Base-by-base conservation (phyloP, 2,797 vertebrate genomes). In the Anableps anableps region DNA sequence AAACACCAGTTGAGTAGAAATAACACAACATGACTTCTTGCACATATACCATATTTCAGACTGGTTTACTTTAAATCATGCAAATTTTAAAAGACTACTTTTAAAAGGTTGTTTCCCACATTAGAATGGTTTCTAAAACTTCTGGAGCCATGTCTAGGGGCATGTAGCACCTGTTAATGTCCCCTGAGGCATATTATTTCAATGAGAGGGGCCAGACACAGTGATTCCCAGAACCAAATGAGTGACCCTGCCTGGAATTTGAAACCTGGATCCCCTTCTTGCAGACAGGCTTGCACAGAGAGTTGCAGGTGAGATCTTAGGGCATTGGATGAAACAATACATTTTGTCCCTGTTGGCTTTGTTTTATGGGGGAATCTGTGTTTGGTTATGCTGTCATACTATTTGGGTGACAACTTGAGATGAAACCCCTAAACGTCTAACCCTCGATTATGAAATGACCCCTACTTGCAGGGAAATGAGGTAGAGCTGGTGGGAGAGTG, bases 201-300 rank as follows among this genome's bases (percentile, higher is more conserved):
- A 7, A 73, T 70, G 70, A 80, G 38, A 86, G 58, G 31, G 70
- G 43, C 78, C 76, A 77, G 60, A 83, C 48, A n/a, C 50, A 55
- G 51, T 13, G 1, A 79, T 81, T 73, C 29, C 77, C 84, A 82
- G 21, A 80, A 21, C 64, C 45, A 1, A 80, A 51, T 85, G 43
- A 88, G 43, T 81, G 62, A 68, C 79, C 76, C 76, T 75, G 74
- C 58, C 72, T 81, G 72, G 74, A 87, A 81, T 78, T 73, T 53
- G 64, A 55, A 80, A 76, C 38, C 43, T 21, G 2, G 47, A 31
- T 31, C 21, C 29, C 29, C 34, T 11, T 41, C 66, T 31, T 66
- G 2, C 55, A 60, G 53, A 72, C 47, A 29, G 75, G 17, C 38
- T 66, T 77, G 72, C 74, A 75, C 50, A 62, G 11, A 70, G 26